phyloP scores from a whole-genome alignment of 2,797 vertebrate genomes.

The Spea hammondii region DNA sequence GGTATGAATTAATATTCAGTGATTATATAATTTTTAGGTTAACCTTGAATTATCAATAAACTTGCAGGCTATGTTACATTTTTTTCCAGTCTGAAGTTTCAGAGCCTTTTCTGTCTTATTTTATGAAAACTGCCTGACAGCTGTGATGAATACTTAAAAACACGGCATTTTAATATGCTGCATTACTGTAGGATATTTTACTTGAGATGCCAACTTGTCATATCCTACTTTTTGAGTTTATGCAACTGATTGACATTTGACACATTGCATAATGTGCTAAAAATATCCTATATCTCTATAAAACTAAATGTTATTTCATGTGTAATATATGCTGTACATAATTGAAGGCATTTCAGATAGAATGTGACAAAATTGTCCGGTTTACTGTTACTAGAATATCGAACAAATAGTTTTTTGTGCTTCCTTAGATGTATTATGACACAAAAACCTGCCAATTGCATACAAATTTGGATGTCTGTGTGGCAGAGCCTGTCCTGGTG shows the following conservation, averaged over 20 bases:
- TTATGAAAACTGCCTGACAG: conserved; percentile 12
- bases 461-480: too few relatives aligned
- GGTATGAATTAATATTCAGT: background rate
- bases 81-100: background rate
- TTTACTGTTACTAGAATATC: too few relatives aligned
- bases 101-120: conserved; percentile 6
- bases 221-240: conserved; percentile 7
- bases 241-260: conserved; percentile 29
- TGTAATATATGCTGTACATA: conserved; percentile 15
- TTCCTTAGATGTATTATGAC: too few relatives aligned
- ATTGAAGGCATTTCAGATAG: background rate
- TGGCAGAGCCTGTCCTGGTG: too few relatives aligned
- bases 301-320: conserved; percentile 5
- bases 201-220: conserved; percentile 21
- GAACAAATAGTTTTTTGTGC: too few relatives aligned
- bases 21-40: background rate
- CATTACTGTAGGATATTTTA: conserved; percentile 6
- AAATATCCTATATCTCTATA: conserved; percentile 5
- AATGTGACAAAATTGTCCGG: too few relatives aligned
- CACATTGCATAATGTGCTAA: conserved; percentile 11
- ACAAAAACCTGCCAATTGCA: too few relatives aligned
- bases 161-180: conserved; percentile 14
- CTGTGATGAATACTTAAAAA: conserved; percentile 26
- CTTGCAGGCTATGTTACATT: background rate
- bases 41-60: conserved; percentile 7